These are phyloP conservation scores for Hermaeophaga mercurialis DNA, from an alignment of 2,888 invertebrate species.

Conservation along the genomic window DNA sequence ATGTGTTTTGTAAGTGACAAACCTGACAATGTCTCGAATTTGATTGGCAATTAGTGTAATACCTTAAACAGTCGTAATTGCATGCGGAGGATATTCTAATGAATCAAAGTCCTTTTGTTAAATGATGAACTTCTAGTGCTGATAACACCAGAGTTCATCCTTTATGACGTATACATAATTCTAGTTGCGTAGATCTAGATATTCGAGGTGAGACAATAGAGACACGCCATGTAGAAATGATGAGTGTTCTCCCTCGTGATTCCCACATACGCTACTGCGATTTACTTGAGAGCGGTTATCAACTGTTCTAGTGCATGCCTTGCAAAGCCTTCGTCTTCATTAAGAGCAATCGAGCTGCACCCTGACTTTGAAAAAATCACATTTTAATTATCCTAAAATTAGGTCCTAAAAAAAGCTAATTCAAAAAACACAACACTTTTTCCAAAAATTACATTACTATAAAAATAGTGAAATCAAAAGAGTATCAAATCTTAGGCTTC, in stretches of 20 bases:
- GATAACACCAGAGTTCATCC: neutral
- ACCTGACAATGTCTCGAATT: too few species aligned
- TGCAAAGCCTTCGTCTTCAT: constrained; percentile 14
- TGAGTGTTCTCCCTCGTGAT: neutral
- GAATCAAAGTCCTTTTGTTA: neutral
- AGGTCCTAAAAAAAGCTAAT: too few species aligned
- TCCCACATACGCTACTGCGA: constrained; percentile 2
- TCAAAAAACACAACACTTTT: too few species aligned
- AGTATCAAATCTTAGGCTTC: too few species aligned
- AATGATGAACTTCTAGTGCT: neutral
- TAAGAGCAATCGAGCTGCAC: too few species aligned
- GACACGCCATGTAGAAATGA: neutral
- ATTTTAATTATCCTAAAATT: too few species aligned
- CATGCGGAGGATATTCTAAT: neutral
- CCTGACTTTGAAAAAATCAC: too few species aligned
- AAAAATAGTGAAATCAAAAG: too few species aligned
- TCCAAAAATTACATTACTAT: too few species aligned
- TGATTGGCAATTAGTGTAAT: too few species aligned
- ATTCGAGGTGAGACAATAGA: neutral
- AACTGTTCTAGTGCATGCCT: constrained; percentile 17
- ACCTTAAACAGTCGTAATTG: too few species aligned
- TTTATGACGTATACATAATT: neutral
- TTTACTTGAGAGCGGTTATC: constrained; percentile 15
- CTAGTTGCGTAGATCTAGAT: neutral
- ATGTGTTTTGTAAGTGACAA: too few species aligned